Evolutionary conservation across 2,797 vertebrate species (phyloP), one percentile per base, ranked within the genome.

Genomic region (Melanotaenia pygmaea): DNA sequence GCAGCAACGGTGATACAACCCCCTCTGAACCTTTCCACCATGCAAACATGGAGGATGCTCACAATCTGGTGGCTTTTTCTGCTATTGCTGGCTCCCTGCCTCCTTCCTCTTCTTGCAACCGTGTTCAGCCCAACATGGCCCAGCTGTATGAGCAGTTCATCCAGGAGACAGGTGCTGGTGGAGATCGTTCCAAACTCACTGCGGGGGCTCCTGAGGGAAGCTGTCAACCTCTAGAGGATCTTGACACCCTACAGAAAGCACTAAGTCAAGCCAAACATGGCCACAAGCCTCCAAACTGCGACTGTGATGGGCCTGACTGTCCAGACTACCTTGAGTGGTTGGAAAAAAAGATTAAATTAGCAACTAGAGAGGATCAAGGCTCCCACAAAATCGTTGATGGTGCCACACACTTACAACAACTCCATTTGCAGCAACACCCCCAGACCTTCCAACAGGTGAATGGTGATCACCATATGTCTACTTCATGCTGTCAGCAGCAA

Each of bases 251-350:
- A 76, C 96, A 97, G 82, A 92, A 94, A 0, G 97, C 97, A 70
- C 94, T 99, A 90, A 95, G 90, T 81, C 94, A 98, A 70, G 97
- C 98, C 18, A 96, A 95, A 88, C 96, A 97, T 20, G 98, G 97
- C 20, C 95, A 96, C 86, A 99, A 99, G 81, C 98, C 98, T 11
- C 97, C 97, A 34, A 98, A 96, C 91, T 99, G 97, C 92, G 96
- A 97, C 91, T 99, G 98, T 64, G 97, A 99, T 4, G 97, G 98
- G 79, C 97, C 97, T 0, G 97, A 98, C 78, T 99, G 98, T 92
- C 98, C 97, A 1, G 98, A 99, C 92, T 99, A 99, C 94, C 95
- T 99, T 91, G 97, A 99, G 86, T 99, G 97, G 98, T 92, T 99
- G 86, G 95, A 99, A 90, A 98, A 96, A 79, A 99, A 98, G 92